Base-by-base conservation (phyloP, 2,113 vertebrate species). In the Microcebus tavaratra region DNA sequence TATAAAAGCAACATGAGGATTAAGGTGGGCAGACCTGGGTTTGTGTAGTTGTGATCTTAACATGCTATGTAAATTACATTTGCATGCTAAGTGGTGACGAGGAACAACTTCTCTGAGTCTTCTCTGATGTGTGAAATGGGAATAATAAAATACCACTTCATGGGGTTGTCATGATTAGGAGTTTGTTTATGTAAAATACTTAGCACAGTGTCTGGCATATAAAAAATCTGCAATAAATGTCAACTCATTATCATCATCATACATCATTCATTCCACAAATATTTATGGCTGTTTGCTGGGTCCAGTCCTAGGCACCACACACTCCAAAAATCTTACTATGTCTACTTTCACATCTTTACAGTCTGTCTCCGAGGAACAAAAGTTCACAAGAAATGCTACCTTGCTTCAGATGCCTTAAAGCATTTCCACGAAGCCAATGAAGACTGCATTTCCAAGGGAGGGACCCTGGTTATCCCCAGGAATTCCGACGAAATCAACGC, bases 361-460 rank as follows among this genome's bases (percentile, higher is more conserved):
- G 99, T 99, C 88, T 99, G 99, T 97, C 99, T 99, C 45, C 99
- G 99, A 94, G 99, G 99, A 82, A 99, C 99, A 70, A 99, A 99
- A 98, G 98, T 99, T 93, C 98, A 99, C 98, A 99, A 98, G 98
- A 99, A 99, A 96, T 99, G 99, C 97, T 99, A 99, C 97, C 99
- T 99, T 48, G 96, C 98, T 10, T 98, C 99, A 17, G 99, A 99
- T 91, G 98, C 98, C 55, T 97, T 98, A 88, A 99, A 99, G 95
- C 98, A 99, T 92, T 99, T 99, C 98, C 99, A 99, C 0, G 99
- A 99, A 91, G 99, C 99, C 89, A 99, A 99, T 0, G 99, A 99
- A 98, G 99, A 99, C 98, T 99, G 99, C 97, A 99, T 99, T 92
- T 98, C 99, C 95, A 99, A 99, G 95, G 99, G 99, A 55, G 99